Evolutionary conservation across 2,888 invertebrate genomes (phyloP).

Genomic region (Calameuta pallipes): DNA sequence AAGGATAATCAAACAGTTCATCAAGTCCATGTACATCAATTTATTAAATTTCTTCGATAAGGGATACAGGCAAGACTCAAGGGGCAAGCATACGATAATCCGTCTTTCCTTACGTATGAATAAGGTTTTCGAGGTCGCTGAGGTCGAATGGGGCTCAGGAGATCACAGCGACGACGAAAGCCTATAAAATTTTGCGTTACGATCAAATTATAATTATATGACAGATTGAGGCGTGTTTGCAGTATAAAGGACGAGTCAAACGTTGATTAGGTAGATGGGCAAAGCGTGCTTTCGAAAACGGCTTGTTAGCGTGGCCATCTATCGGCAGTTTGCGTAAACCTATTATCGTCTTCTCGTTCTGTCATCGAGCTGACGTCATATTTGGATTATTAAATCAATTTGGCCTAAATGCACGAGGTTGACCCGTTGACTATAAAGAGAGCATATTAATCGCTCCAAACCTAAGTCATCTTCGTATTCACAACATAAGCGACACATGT

Average conservation of each 20-base stretch:
- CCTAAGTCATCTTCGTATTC: background rate
- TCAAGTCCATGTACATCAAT: background rate
- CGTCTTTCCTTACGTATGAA: background rate
- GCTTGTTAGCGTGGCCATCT: background rate
- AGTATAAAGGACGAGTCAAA: background rate
- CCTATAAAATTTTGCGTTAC: background rate
- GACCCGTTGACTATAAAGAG: background rate
- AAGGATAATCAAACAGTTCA: background rate
- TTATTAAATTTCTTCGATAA: background rate
- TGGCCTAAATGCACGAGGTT: background rate
- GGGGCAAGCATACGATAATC: background rate
- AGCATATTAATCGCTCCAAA: background rate
- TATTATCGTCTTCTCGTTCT: background rate
- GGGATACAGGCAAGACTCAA: background rate
- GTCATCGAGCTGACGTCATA: background rate
- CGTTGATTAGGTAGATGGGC: background rate
- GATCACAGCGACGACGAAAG: background rate
- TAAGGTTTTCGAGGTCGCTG: background rate
- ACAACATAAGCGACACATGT: background rate
- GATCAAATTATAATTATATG: background rate
- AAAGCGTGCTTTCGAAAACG: background rate
- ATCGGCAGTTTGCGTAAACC: background rate
- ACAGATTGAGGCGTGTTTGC: background rate
- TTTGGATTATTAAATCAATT: background rate
- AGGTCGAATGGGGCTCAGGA: background rate